Conservation (phyloP, 2,888 invertebrate species). For the Himalopsyche japonica region DNA sequence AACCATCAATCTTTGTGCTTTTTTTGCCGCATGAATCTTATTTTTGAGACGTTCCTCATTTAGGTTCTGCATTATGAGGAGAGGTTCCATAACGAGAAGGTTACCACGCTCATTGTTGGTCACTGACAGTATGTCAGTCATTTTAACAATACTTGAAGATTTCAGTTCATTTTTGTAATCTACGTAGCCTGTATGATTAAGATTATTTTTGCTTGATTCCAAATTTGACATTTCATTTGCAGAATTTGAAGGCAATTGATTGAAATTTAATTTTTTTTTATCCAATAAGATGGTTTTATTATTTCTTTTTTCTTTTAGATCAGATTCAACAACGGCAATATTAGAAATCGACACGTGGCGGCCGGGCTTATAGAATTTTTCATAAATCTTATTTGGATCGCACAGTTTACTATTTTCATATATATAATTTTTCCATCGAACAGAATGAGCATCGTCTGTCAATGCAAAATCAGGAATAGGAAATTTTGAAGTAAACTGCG, state of each 20-base stretch:
- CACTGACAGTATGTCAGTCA: conserved; percentile 38
- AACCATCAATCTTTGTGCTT: conserved; percentile 46
- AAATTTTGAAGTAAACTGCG: conserved; percentile 33
- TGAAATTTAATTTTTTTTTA: conserved; percentile 38
- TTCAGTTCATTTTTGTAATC: conserved; percentile 30
- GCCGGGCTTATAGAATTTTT: conserved; percentile 44
- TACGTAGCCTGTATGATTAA: conserved; percentile 42
- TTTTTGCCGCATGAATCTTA: conserved; percentile 42
- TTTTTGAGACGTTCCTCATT: conserved; percentile 44
- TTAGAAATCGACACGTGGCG: conserved; percentile 40
- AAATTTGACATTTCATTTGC: neutral
- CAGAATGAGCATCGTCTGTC: conserved; percentile 42
- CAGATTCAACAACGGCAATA: conserved; percentile 37
- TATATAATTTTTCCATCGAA: conserved; percentile 38
- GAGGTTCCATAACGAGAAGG: conserved; percentile 55
- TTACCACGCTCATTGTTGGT: conserved; percentile 45
- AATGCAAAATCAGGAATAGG: conserved; percentile 45
- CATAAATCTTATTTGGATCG: conserved; percentile 44
- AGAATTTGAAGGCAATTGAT: conserved; percentile 14
- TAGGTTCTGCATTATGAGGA: conserved; percentile 56
- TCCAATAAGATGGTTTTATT: conserved; percentile 35
- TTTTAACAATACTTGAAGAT: conserved; percentile 7
- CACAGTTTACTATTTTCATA: conserved; percentile 40
- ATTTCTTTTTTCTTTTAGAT: conserved; percentile 43
- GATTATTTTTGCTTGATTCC: conserved; percentile 5